Evolutionary conservation across 1,140 invertebrate species (phyloP).

Genomic region (Drosophila azteca): DNA sequence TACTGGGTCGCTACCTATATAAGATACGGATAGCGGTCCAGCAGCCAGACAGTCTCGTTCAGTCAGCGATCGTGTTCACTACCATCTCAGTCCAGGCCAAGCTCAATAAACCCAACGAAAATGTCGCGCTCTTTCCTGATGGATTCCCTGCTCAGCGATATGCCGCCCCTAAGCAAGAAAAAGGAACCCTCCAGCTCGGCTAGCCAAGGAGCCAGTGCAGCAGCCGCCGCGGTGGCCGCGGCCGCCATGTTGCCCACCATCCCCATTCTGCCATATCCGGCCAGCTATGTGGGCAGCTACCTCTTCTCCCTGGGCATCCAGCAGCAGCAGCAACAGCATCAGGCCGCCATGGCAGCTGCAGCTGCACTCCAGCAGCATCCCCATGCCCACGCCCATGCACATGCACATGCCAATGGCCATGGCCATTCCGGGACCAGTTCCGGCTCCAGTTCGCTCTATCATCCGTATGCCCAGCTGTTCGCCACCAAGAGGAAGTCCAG

Average conservation of each 20-base stretch:
- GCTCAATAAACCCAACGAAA: conserved; percentile 47
- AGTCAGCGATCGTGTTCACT: conserved; percentile 71
- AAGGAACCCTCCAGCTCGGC: conserved; percentile 75
- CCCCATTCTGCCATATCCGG: conserved; percentile 86
- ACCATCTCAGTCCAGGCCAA: conserved; percentile 10
- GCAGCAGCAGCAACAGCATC: conserved; percentile 85
- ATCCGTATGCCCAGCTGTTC: conserved; percentile 74
- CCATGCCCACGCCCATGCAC: conserved; percentile 50
- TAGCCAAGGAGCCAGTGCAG: conserved; percentile 59
- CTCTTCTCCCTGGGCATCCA: conserved; percentile 86
- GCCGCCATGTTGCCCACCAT: conserved; percentile 83
- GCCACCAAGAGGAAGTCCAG: conserved; percentile 64
- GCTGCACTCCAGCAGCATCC: conserved; percentile 53
- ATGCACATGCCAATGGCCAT: conserved; percentile 47
- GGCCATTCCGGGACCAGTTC: conserved; percentile 41
- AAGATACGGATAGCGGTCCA: conserved; percentile 31
- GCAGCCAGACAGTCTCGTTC: conserved; percentile 68
- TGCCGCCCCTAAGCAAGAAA: conserved; percentile 84
- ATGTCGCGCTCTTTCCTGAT: conserved; percentile 91
- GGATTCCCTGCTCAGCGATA: conserved; percentile 89
- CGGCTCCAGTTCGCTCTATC: conserved; percentile 54
- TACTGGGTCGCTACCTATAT: conserved; percentile 51
- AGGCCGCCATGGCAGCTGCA: conserved; percentile 45
- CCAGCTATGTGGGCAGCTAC: conserved; percentile 86
- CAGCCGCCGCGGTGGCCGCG: conserved; percentile 79